phyloP scores from a whole-genome alignment of 2,888 invertebrate genomes.

The Luperina nickerlii region DNA sequence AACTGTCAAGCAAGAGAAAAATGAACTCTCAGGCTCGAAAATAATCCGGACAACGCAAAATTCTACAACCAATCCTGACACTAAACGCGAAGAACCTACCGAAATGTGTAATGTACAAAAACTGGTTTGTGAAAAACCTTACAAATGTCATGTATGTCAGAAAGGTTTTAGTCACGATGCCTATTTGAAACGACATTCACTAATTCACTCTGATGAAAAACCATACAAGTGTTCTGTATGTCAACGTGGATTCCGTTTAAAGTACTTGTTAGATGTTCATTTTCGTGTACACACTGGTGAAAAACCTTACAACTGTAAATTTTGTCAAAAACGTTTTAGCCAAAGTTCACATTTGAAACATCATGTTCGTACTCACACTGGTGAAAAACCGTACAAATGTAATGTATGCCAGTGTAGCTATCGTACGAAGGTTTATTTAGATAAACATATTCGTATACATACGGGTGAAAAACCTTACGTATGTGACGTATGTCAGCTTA shows the following conservation, averaged over 20 bases:
- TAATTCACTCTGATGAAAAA: slow-evolving; percentile 15
- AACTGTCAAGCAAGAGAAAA: not conserved
- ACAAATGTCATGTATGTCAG: slow-evolving; percentile 15
- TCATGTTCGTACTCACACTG: slow-evolving; percentile 22
- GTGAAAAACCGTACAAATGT: slow-evolving; percentile 31
- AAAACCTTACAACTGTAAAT: slow-evolving; percentile 28
- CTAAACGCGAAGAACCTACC: not conserved
- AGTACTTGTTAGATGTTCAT: slow-evolving; percentile 7
- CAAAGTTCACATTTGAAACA: slow-evolving; percentile 4
- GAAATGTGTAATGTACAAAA: not conserved
- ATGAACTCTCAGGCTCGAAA: not conserved
- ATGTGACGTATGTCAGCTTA: slow-evolving; percentile 20
- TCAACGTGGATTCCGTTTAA: slow-evolving; percentile 20
- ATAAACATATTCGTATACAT: slow-evolving; percentile 17
- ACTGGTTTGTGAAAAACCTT: slow-evolving; percentile 9
- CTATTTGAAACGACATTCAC: slow-evolving; percentile 8
- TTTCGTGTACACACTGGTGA: slow-evolving; percentile 22
- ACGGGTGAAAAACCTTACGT: slow-evolving; percentile 36
- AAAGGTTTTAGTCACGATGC: not conserved
- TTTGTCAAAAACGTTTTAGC: slow-evolving; percentile 19
- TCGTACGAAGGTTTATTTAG: slow-evolving; percentile 4
- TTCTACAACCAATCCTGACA: not conserved
- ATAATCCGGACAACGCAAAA: not conserved
- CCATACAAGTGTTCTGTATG: slow-evolving; percentile 17
- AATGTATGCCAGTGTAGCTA: slow-evolving; percentile 1